Evolutionary conservation across 2,113 vertebrate genomes (phyloP), one percentile per base, ranked within the genome.

Genomic region (Tichodroma muraria): DNA sequence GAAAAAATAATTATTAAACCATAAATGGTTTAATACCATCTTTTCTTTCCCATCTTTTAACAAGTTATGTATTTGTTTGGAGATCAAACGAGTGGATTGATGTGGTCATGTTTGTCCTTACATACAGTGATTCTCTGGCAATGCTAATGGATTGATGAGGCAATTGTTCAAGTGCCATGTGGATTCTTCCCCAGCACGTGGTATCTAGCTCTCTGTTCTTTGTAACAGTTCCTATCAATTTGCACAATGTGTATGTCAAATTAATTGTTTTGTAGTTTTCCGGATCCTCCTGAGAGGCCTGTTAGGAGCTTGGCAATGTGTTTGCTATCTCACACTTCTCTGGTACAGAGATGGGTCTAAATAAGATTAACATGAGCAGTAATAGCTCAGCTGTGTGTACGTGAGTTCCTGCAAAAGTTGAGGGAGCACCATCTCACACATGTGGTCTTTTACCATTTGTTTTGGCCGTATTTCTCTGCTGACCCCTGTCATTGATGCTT

Each of bases 241-340:
- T 77, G 42, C 65, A 76, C 61, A 42, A 19, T n/a, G 16, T 0
- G 8, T 85, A 31, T 0, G 0, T 85, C 63, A 90, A 61, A 93
- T 84, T 50, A 86, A 89, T 88, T 92, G 80, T 53, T 90, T n/a
- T 66, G 42, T 77, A 77, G 92, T 90, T 94, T 94, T 86, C 27
- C 0, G 11, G 21, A 60, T 93, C 22, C 33, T 60, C 30, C 21
- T 31, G 25, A 61, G 80, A 83, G 82, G n/a, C 33, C 37, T 90
- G 2, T 83, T 53, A 60, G 69, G 72, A 92, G 42, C 21, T 6
- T 73, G 76, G 83, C 60, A 60, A 23, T 70, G 59, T 50, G 49
- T 88, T 94, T 80, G 52, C 47, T 78, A 8, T 77, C 63, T 91
- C 68, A 59, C 59, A 21, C 86, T 94, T 96, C 73, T 66, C 54